Evolutionary conservation across 2,797 vertebrate species (phyloP).

Genomic region (Aplochiton taeniatus): DNA sequence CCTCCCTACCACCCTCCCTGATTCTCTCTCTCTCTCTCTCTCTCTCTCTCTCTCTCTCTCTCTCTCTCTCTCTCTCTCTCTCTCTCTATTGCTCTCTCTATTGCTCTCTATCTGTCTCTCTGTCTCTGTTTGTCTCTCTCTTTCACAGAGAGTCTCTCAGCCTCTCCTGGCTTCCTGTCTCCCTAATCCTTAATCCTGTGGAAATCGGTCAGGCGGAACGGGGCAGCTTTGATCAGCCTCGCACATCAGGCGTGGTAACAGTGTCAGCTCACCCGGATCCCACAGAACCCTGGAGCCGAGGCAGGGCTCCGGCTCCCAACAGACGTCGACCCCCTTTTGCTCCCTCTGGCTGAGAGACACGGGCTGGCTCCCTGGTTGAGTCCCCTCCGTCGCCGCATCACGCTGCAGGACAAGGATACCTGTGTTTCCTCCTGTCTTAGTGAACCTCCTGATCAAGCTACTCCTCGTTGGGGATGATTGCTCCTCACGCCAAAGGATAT

Average conservation of each 20-base stretch:
- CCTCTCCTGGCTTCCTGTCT: slow-evolving; percentile 74
- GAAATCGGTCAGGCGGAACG: slow-evolving; percentile 80
- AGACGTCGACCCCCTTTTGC: slow-evolving; percentile 46
- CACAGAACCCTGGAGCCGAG: slow-evolving; percentile 71
- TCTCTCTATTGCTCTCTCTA: background rate
- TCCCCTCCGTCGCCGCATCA: background rate
- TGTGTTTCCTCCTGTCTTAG: no score
- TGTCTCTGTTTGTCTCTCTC: slow-evolving; percentile 36
- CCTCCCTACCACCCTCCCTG: slow-evolving; percentile 34
- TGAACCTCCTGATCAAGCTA: no score
- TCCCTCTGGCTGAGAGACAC: slow-evolving; percentile 43
- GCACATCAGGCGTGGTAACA: slow-evolving; percentile 76
- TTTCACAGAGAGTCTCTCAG: slow-evolving; percentile 67
- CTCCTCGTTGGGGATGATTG: no score
- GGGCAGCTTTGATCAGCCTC: slow-evolving; percentile 82
- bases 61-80: slow-evolving; percentile 19
- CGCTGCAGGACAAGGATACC: no score
- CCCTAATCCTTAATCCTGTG: slow-evolving; percentile 84
- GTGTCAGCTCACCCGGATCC: slow-evolving; percentile 76
- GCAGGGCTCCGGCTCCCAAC: slow-evolving; percentile 58
- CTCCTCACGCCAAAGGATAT: no score
- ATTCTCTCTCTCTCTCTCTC: slow-evolving; percentile 47
- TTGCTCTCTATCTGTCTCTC: no score
- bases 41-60: slow-evolving; percentile 38
- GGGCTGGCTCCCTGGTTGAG: no score